A percentile compares a stretch with the other conserved stretches of the same genome.
These are phyloP conservation scores for Pandemis heparana DNA, from an alignment of 2,888 invertebrate genomes.

Conservation along the genomic window DNA sequence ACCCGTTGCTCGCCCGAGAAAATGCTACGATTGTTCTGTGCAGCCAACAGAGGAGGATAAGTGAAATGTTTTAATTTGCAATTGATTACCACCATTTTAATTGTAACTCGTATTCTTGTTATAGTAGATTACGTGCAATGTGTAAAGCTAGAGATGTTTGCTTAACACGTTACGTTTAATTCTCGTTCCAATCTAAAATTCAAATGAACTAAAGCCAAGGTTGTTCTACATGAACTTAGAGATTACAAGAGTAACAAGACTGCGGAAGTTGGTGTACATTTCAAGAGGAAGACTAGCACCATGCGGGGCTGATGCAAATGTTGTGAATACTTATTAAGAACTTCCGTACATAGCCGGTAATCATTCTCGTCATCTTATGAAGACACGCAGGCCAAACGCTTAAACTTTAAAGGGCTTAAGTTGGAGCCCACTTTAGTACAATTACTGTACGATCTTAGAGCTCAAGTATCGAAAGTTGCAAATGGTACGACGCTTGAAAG, in stretches of 20 bases:
- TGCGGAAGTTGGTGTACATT: conserved; percentile 67
- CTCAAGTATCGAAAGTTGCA: conserved; percentile 27
- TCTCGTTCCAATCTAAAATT: conserved; percentile 17
- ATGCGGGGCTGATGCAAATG: conserved; percentile 72
- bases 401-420: conserved; percentile 52
- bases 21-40: conserved; percentile 59
- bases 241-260: conserved; percentile 36
- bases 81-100: conserved; percentile 3
- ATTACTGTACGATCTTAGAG: conserved; percentile 33
- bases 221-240: conserved; percentile 30
- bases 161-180: conserved; percentile 13
- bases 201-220: conserved; percentile 26
- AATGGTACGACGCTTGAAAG: conserved; percentile 44
- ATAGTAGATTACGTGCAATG: background rate
- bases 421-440: conserved; percentile 47
- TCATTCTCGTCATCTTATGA: conserved; percentile 76
- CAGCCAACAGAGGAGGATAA: conserved; percentile 50
- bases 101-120: background rate
- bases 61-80: conserved; percentile 45
- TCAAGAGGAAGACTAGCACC: conserved; percentile 53
- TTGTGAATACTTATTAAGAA: conserved; percentile 81
- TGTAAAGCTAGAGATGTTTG: background rate
- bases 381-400: conserved; percentile 52
- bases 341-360: conserved; percentile 72
- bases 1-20: conserved; percentile 57